A percentile compares a stretch with the other conserved stretches of the same genome.
Conservation (phyloP, 2,113 vertebrate genomes). For the Mellivora capensis region DNA sequence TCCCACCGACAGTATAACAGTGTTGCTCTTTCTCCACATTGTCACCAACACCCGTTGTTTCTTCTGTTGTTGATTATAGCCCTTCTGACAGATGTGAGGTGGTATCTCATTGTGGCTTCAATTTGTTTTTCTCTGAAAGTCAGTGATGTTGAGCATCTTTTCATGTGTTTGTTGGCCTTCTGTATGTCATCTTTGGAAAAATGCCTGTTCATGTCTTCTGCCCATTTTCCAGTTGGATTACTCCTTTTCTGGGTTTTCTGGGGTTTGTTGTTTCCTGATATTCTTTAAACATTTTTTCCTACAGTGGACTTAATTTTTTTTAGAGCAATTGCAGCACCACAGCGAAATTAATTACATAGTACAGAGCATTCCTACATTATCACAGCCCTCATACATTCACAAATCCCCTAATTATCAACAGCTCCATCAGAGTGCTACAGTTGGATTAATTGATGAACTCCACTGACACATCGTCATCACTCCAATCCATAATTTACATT, state of each 20-base stretch:
- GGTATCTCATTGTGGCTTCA: neutral
- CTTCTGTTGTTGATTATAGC: neutral
- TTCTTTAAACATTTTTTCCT: neutral
- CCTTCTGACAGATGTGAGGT: neutral
- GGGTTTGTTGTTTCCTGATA: neutral
- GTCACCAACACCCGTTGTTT: neutral
- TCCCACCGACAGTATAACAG: neutral
- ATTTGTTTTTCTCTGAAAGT: neutral
- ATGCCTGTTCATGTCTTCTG: neutral
- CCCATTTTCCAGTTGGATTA: neutral
- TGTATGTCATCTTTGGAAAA: neutral
- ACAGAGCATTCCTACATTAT: neutral
- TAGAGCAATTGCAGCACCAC: neutral
- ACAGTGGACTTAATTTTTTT: neutral
- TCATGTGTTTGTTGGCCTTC: neutral
- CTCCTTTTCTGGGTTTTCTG: neutral
- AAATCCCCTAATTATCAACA: too few relatives aligned
- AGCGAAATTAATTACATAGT: neutral
- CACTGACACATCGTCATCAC: neutral
- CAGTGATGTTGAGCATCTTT: neutral
- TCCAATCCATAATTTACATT: neutral
- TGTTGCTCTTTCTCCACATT: neutral
- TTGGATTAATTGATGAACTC: neutral
- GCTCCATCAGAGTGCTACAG: neutral
- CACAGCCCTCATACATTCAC: accelerated